A percentile compares a stretch with the other conserved stretches of the same genome.
These are phyloP conservation scores for Orthosia incerta DNA, from an alignment of 2,888 invertebrate species.

Conservation along the genomic window DNA sequence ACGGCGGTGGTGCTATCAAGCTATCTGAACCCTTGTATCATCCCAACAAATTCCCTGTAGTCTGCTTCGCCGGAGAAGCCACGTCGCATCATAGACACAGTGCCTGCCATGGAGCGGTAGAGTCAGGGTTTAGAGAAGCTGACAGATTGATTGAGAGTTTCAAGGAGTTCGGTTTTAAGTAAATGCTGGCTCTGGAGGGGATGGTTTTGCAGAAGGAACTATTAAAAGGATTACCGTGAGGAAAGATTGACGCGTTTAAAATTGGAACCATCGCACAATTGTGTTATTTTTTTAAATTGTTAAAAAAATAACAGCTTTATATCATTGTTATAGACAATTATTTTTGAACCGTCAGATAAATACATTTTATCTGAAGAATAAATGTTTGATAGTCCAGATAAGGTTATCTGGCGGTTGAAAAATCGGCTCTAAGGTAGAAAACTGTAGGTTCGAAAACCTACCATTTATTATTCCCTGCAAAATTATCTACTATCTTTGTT, in stretches of 20 bases:
- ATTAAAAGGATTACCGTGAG: too few relatives aligned
- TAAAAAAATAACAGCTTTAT: too few relatives aligned
- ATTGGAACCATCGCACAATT: neutral
- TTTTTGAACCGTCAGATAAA: too few relatives aligned
- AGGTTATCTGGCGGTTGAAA: too few relatives aligned
- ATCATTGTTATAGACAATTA: too few relatives aligned
- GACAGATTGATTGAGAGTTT: conserved; percentile 88
- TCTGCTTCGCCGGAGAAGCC: conserved; percentile 93
- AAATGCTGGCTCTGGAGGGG: conserved; percentile 1
- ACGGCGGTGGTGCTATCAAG: conserved; percentile 88
- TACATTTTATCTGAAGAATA: too few relatives aligned
- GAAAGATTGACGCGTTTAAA: neutral
- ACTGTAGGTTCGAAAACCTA: neutral
- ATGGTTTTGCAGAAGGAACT: neutral
- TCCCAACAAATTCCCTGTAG: conserved; percentile 82
- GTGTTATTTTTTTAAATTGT: neutral
- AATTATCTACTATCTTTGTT: neutral
- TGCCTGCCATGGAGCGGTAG: conserved; percentile 93
- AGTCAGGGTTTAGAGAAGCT: conserved; percentile 94
- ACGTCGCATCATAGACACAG: conserved; percentile 92
- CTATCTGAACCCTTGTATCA: conserved; percentile 90
- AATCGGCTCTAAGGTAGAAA: too few relatives aligned
- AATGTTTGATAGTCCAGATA: too few relatives aligned
- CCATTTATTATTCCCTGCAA: neutral
- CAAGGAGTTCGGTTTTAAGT: conserved; percentile 59